Conservation (phyloP, 2,797 vertebrate genomes). For the Macroramphosus scolopax region DNA sequence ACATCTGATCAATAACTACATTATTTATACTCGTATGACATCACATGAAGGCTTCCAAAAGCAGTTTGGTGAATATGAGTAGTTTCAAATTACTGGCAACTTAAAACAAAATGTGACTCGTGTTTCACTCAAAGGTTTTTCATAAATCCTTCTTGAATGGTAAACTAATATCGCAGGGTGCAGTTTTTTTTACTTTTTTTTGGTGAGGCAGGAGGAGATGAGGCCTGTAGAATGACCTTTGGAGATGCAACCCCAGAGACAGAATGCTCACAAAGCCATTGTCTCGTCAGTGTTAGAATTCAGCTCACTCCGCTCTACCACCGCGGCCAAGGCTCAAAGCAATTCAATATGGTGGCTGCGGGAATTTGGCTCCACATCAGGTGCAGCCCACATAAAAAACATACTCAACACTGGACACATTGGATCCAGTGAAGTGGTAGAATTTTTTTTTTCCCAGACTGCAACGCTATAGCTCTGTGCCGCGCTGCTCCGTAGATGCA, state of each 20-base stretch:
- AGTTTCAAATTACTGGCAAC: slow-evolving; percentile 47
- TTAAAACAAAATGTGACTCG: slow-evolving; percentile 42
- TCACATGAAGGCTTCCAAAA: slow-evolving; percentile 47
- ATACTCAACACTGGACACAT: slow-evolving; percentile 32
- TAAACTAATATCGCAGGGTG: slow-evolving; percentile 20
- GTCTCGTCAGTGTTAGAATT: slow-evolving; percentile 68
- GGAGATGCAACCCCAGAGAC: slow-evolving; percentile 60
- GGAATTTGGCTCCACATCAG: slow-evolving; percentile 43
- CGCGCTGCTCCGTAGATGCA: no score
- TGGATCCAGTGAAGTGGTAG: slow-evolving; percentile 19
- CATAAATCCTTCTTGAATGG: slow-evolving; percentile 34
- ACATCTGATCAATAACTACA: slow-evolving; percentile 62
- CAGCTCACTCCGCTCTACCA: slow-evolving; percentile 56
- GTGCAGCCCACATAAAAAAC: slow-evolving; percentile 47
- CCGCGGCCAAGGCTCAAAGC: slow-evolving; percentile 63
- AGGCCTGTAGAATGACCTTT: slow-evolving; percentile 53
- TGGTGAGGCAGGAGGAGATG: slow-evolving; percentile 33
- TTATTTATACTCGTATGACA: slow-evolving; percentile 62
- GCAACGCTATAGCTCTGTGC: slow-evolving; percentile 20
- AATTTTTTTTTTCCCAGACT: slow-evolving; percentile 15
- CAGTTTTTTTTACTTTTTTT: slow-evolving; percentile 35
- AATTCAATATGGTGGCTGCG: slow-evolving; percentile 67
- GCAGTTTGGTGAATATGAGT: slow-evolving; percentile 19
- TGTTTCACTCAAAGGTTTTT: slow-evolving; percentile 41
- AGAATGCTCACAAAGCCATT: slow-evolving; percentile 68